Percentiles rank a stretch among this genome's conserved stretches.
Conservation (phyloP, 1,140 invertebrate species). For the Colletes gigas region DNA sequence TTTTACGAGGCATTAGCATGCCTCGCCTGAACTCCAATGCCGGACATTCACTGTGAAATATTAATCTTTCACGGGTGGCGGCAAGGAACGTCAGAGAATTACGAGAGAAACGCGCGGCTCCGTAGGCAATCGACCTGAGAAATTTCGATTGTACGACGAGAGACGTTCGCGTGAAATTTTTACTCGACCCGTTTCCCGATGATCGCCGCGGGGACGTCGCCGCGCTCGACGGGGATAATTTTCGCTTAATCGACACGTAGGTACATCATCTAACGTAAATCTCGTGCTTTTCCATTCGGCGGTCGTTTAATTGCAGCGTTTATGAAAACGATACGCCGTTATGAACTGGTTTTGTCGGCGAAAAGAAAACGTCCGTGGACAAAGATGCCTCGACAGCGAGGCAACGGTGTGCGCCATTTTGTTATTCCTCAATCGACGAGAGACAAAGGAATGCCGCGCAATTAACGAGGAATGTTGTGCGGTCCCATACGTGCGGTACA, state of each 20-base stretch:
- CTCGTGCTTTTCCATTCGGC: too few relatives aligned
- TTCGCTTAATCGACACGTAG: background rate
- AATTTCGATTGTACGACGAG: background rate
- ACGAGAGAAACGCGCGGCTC: background rate
- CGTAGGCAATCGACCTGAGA: background rate
- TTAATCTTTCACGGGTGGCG: constrained; percentile 12
- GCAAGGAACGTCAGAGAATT: constrained; percentile 3
- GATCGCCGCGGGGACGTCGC: background rate
- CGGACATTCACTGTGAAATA: constrained; percentile 34
- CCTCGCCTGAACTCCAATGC: background rate
- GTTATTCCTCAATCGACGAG: constrained; percentile 14
- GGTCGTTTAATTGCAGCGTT: background rate
- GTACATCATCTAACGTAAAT: too few relatives aligned
- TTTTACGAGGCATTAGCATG: constrained; percentile 35
- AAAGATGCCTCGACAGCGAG: background rate
- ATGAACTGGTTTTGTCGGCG: background rate
- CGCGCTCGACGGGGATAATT: background rate
- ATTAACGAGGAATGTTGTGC: constrained; percentile 20
- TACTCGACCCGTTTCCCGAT: too few relatives aligned
- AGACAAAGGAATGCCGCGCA: background rate
- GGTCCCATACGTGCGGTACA: constrained; percentile 4
- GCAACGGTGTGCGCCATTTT: background rate
- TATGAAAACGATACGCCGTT: background rate
- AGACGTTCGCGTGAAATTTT: background rate
- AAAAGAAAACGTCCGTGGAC: background rate